Percentiles rank a stretch among this genome's conserved stretches.
Evolutionary conservation across 2,888 invertebrate species (phyloP).

Genomic region (Electrophaes corylata): DNA sequence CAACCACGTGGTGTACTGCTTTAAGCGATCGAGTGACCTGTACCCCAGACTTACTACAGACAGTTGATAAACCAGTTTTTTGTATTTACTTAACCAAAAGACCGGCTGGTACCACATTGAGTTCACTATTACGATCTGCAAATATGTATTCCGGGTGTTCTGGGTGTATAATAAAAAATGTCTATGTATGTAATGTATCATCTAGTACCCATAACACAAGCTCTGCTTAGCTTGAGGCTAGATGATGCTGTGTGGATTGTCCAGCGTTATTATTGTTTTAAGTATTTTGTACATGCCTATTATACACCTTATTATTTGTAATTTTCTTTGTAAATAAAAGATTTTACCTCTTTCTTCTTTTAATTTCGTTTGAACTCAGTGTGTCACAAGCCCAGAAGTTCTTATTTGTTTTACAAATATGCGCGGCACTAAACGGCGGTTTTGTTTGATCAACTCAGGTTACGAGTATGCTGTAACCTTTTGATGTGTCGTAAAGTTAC

Average conservation of each 20-base stretch:
- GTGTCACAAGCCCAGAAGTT: not conserved
- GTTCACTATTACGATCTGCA: too few relatives aligned
- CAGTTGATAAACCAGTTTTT: slow-evolving; percentile 30
- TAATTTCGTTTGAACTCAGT: not conserved
- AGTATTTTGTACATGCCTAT: too few relatives aligned
- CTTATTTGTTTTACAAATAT: slow-evolving; percentile 6
- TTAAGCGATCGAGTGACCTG: slow-evolving; percentile 12
- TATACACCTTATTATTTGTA: too few relatives aligned
- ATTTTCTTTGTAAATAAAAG: too few relatives aligned
- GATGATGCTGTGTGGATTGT: too few relatives aligned
- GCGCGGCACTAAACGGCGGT: not conserved
- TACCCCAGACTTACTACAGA: slow-evolving; percentile 25
- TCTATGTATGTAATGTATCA: not conserved
- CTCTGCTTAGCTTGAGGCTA: too few relatives aligned
- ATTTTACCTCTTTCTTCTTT: too few relatives aligned
- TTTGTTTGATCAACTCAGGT: slow-evolving; percentile 2
- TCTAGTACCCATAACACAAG: too few relatives aligned
- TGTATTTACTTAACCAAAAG: not conserved
- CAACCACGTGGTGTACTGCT: not conserved
- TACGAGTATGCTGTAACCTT: not conserved
- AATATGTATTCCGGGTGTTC: too few relatives aligned
- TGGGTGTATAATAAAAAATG: not conserved
- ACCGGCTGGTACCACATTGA: not conserved
- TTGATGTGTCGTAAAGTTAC: not conserved
- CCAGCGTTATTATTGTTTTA: too few relatives aligned